A percentile compares a stretch with the other conserved stretches of the same genome.
phyloP scores from a whole-genome alignment of 2,113 vertebrate species.

The Condylura cristata region DNA sequence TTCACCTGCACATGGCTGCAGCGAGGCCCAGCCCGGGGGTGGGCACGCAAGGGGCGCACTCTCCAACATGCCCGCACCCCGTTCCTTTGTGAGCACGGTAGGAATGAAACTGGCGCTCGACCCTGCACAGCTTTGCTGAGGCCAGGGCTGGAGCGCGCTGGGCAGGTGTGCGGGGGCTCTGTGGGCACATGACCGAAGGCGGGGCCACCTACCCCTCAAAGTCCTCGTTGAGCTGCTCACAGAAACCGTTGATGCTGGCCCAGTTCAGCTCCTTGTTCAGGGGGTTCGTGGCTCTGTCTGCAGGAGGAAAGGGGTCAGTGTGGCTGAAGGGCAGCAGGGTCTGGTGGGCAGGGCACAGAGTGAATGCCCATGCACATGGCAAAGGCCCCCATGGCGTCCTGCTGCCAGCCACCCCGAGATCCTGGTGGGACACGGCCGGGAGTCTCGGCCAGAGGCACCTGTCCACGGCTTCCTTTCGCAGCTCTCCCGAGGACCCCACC shows the following conservation, averaged over 20 bases:
- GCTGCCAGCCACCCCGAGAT: neutral
- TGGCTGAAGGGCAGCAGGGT: neutral
- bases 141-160: fast-evolving
- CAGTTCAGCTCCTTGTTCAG: constrained; percentile 95
- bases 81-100: neutral
- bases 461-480: fast-evolving
- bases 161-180: neutral
- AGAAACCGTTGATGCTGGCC: constrained; percentile 94
- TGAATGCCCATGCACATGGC: neutral
- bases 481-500: neutral
- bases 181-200: fast-evolving
- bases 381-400: neutral
- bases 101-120: neutral
- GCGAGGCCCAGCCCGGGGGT: neutral
- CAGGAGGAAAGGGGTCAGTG: neutral
- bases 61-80: neutral
- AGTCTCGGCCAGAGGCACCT: fast-evolving
- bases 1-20: neutral
- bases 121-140: neutral
- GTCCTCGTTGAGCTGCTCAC: constrained; percentile 95
- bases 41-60: neutral
- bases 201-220: constrained; percentile 92
- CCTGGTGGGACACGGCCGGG: fast-evolving
- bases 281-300: constrained; percentile 97
- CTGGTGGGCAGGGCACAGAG: neutral